These are phyloP conservation scores for Hartigia nigra DNA, from an alignment of 2,888 invertebrate genomes.

Conservation along the genomic window DNA sequence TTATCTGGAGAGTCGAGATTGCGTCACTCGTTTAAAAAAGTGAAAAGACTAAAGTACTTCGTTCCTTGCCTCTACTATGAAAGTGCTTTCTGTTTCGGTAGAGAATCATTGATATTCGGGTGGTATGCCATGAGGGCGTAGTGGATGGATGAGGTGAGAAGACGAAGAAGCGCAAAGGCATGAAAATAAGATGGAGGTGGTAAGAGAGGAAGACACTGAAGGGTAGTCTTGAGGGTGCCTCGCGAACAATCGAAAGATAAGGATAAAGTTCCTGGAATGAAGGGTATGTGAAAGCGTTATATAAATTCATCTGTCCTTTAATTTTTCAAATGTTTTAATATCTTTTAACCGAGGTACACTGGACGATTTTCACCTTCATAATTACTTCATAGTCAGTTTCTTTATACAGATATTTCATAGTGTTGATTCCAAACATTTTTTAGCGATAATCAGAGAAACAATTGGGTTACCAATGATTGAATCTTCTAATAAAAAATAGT, in stretches of 20 bases:
- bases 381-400: neutral
- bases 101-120: constrained; percentile 37
- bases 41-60: neutral
- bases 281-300: constrained; percentile 38
- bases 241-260: constrained; percentile 19
- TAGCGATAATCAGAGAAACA: neutral
- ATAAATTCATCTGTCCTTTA: constrained; percentile 36
- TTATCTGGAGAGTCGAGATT: neutral
- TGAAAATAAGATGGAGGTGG: constrained; percentile 39
- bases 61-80: neutral
- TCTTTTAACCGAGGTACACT: neutral
- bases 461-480: neutral
- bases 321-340: constrained; percentile 32
- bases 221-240: constrained; percentile 12
- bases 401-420: neutral
- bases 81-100: constrained; percentile 15
- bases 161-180: constrained; percentile 40
- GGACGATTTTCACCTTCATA: neutral
- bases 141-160: constrained; percentile 27
- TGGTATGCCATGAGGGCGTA: constrained; percentile 29
- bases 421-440: neutral
- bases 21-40: neutral
- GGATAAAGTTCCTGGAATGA: neutral
- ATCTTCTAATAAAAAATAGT: neutral
- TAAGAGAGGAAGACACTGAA: neutral